These are phyloP conservation scores for Chloroclystis v-ata DNA, from an alignment of 2,888 invertebrate species.

Conservation along the genomic window DNA sequence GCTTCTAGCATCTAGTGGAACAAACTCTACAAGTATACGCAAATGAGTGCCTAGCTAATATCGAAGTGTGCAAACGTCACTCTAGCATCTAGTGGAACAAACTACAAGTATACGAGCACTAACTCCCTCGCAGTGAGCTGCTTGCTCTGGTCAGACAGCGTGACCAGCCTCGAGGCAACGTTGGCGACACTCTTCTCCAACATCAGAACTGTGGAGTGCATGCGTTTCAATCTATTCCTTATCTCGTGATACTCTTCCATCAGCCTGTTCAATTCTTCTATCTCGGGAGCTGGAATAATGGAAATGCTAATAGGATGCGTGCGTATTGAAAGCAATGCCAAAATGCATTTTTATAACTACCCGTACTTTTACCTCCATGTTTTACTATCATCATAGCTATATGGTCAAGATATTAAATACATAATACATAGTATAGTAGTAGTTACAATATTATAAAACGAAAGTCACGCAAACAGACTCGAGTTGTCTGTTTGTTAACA, in stretches of 20 bases:
- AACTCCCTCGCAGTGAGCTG: slow-evolving; percentile 59
- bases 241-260: slow-evolving; percentile 51
- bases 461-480: too few relatives aligned
- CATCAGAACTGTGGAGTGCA: slow-evolving; percentile 34
- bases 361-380: too few relatives aligned
- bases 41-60: too few relatives aligned
- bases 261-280: slow-evolving; percentile 54
- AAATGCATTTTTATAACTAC: too few relatives aligned
- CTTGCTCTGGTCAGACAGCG: slow-evolving; percentile 52
- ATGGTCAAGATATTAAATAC: too few relatives aligned
- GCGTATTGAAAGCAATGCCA: too few relatives aligned
- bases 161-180: slow-evolving; percentile 45
- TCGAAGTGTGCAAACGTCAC: too few relatives aligned
- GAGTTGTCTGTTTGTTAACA: too few relatives aligned
- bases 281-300: slow-evolving; percentile 55
- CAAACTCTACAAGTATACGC: background rate
- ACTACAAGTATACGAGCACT: slow-evolving; percentile 27
- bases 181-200: slow-evolving; percentile 52
- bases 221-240: slow-evolving; percentile 50
- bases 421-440: too few relatives aligned
- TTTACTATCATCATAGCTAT: too few relatives aligned
- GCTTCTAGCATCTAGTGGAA: background rate
- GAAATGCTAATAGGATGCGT: too few relatives aligned
- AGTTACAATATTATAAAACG: too few relatives aligned
- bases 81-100: background rate